These are phyloP conservation scores for Drosophila planitibia DNA, from an alignment of 2,888 invertebrate genomes.

Conservation along the genomic window DNA sequence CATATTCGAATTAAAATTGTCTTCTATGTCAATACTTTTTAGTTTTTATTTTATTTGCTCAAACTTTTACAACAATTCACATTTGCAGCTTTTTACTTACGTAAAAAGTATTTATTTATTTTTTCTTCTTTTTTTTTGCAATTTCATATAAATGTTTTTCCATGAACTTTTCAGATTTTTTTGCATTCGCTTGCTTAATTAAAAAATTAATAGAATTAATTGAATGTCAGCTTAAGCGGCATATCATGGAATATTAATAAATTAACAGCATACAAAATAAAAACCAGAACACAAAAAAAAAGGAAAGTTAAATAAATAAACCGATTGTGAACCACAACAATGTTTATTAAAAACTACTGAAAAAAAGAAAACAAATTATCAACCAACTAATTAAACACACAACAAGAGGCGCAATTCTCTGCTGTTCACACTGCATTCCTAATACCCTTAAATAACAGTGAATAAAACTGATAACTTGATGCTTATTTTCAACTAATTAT, in stretches of 20 bases:
- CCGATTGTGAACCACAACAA: constrained; percentile 53
- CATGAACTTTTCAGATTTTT: constrained; percentile 39
- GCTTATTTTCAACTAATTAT: not conserved
- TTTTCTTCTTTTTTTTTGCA: constrained; percentile 10
- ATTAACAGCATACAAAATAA: constrained; percentile 59
- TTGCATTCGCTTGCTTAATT: constrained; percentile 27
- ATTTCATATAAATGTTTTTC: constrained; percentile 25
- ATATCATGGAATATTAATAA: constrained; percentile 78
- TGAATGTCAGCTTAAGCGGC: constrained; percentile 75
- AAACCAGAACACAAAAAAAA: constrained; percentile 13
- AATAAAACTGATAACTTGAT: not conserved
- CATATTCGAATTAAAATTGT: not conserved
- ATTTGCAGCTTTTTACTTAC: constrained; percentile 7
- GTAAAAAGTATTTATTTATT: constrained; percentile 17
- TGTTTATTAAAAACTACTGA: constrained; percentile 34
- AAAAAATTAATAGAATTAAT: constrained; percentile 74
- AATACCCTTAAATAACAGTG: constrained; percentile 32
- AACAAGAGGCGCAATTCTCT: constrained; percentile 26
- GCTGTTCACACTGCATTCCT: constrained; percentile 10
- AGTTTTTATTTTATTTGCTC: not conserved
- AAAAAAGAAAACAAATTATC: constrained; percentile 32
- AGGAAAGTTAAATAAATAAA: constrained; percentile 68
- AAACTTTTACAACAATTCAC: constrained; percentile 1
- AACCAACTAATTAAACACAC: constrained; percentile 74
- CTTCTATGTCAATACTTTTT: not conserved